Evolutionary conservation across 2,113 vertebrate species (phyloP).

Genomic region (Strix aluco): DNA sequence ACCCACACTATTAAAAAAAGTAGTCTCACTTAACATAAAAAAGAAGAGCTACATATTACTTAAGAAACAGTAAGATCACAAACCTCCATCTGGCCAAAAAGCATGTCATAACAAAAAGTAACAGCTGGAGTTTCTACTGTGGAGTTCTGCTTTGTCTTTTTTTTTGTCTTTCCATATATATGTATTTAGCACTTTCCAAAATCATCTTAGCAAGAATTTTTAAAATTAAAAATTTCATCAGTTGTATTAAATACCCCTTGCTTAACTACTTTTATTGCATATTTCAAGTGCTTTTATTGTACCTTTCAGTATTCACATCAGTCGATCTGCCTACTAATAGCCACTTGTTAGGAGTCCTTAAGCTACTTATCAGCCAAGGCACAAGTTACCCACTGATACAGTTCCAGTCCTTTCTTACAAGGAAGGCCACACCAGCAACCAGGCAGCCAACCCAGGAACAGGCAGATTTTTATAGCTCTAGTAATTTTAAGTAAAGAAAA

Average conservation of each 20-base stretch:
- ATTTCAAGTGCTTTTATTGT: background rate
- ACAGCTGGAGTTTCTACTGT: background rate
- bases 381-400: background rate
- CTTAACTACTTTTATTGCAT: background rate
- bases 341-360: background rate
- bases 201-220: background rate
- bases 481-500: background rate
- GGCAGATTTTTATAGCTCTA: background rate
- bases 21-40: background rate
- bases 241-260: background rate
- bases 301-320: background rate
- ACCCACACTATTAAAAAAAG: background rate
- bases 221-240: background rate
- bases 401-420: background rate
- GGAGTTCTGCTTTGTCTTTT: background rate
- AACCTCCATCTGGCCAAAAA: conserved; percentile 10
- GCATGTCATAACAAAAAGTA: background rate
- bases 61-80: conserved; percentile 11
- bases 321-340: background rate
- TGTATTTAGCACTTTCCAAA: background rate
- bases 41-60: background rate
- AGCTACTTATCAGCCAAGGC: background rate
- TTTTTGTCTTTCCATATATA: background rate
- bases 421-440: background rate
- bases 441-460: background rate